phyloP scores from a whole-genome alignment of 2,888 invertebrate species.

The Ganaspis brasiliensis region DNA sequence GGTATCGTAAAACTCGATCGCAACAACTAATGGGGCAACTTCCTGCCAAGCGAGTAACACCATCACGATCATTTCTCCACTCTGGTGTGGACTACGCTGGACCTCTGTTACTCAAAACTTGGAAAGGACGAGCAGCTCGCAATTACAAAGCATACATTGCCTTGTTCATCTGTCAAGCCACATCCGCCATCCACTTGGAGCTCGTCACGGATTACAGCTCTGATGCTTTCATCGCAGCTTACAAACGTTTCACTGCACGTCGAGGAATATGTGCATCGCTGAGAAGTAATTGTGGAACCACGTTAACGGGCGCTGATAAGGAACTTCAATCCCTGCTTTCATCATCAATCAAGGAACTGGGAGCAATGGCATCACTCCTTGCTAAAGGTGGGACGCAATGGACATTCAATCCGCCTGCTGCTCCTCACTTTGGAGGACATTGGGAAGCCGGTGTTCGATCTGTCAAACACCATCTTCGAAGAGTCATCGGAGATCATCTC shows the following conservation, averaged over 20 bases:
- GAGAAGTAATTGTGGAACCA: constrained; percentile 44
- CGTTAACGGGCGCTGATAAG: constrained; percentile 34
- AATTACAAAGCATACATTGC: constrained; percentile 59
- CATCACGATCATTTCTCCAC: constrained; percentile 55
- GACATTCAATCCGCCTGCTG: not conserved
- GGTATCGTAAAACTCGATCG: not conserved
- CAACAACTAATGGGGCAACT: not conserved
- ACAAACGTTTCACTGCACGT: constrained; percentile 44
- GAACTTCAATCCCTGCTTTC: constrained; percentile 29
- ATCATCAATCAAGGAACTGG: not conserved
- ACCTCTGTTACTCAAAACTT: constrained; percentile 37
- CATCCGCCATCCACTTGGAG: constrained; percentile 64
- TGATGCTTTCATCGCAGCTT: constrained; percentile 60
- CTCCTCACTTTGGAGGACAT: not conserved
- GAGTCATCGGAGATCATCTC: not conserved
- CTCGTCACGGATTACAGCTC: constrained; percentile 57
- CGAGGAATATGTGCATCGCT: constrained; percentile 32
- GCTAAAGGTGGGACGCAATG: not conserved
- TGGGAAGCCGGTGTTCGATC: constrained; percentile 65
- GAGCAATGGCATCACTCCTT: not conserved
- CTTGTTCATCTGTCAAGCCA: constrained; percentile 61
- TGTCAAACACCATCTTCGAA: constrained; percentile 10
- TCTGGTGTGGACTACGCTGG: constrained; percentile 65
- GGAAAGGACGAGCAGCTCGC: constrained; percentile 41
- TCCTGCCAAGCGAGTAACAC: no score